phyloP scores from a whole-genome alignment of 2,888 invertebrate genomes.

The Leptarthrus brevirostris region DNA sequence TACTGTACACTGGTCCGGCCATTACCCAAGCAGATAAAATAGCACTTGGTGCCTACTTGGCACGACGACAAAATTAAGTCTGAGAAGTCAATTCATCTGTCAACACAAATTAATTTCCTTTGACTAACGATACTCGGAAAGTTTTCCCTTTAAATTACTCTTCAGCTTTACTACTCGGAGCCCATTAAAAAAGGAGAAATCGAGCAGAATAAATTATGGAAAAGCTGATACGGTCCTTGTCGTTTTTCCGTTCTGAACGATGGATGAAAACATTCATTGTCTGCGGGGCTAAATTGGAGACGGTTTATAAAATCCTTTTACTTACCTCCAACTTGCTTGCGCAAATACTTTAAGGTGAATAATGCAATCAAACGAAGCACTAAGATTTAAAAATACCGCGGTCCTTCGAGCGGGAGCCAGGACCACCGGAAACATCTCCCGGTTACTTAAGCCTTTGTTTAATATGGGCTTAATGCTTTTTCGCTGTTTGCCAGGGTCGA shows the following conservation, averaged over 20 bases:
- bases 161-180: not conserved
- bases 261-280: not conserved
- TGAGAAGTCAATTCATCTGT: slow-evolving; percentile 46
- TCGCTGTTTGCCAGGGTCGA: too few species aligned
- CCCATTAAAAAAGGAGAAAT: slow-evolving; percentile 28
- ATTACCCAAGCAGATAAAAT: slow-evolving; percentile 22
- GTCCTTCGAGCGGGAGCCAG: not conserved
- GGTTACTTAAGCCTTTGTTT: not conserved
- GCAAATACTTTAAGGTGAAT: not conserved
- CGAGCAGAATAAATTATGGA: slow-evolving; percentile 38
- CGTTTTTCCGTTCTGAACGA: not conserved
- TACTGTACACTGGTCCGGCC: slow-evolving; percentile 5
- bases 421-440: not conserved
- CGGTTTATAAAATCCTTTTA: not conserved
- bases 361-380: not conserved
- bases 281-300: not conserved
- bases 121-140: slow-evolving; percentile 44
- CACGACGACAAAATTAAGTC: slow-evolving; percentile 46
- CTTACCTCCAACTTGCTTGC: not conserved
- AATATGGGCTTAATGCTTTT: not conserved
- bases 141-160: slow-evolving; percentile 8
- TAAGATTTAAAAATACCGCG: not conserved
- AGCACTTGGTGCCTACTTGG: slow-evolving; percentile 41
- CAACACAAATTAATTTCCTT: slow-evolving; percentile 47
- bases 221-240: slow-evolving; percentile 8